phyloP scores from a whole-genome alignment of 2,113 vertebrate species.

The Sterrhoptilus dennistouni region DNA sequence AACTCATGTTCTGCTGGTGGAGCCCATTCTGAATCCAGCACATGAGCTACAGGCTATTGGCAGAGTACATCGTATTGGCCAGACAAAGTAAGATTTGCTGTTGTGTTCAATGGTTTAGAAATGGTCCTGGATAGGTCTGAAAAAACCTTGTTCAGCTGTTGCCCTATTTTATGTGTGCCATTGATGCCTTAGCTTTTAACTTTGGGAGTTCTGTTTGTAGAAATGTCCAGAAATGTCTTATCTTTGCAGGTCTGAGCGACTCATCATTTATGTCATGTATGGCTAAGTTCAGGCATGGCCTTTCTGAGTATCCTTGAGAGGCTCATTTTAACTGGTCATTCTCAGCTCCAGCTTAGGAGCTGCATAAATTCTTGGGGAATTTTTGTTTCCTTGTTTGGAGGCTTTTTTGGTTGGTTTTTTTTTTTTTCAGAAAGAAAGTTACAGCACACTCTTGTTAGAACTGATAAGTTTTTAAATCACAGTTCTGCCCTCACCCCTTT shows the following conservation, averaged over 20 bases:
- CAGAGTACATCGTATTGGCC: conserved; percentile 95
- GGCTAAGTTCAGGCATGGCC: neutral
- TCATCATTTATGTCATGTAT: neutral
- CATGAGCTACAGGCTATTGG: conserved; percentile 97
- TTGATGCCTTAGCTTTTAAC: neutral
- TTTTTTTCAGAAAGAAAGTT: neutral
- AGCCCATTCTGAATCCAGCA: conserved; percentile 95
- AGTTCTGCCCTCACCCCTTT: neutral
- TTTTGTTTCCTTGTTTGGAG: neutral
- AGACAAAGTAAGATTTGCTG: conserved; percentile 85
- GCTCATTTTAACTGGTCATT: neutral
- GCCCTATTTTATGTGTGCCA: neutral
- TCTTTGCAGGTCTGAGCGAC: neutral
- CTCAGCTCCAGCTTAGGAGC: neutral
- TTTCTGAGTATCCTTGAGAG: neutral
- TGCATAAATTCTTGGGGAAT: neutral
- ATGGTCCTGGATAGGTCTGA: neutral
- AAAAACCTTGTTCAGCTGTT: neutral
- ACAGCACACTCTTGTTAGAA: neutral
- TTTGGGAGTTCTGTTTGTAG: neutral
- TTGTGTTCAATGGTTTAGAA: neutral
- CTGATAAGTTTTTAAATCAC: neutral
- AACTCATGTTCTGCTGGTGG: conserved; percentile 93
- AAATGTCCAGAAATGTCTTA: neutral
- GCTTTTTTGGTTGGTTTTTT: neutral